Percentiles rank a stretch among this genome's conserved stretches.
phyloP scores from a whole-genome alignment of 2,888 invertebrate species.

The Lacanobia oleracea region DNA sequence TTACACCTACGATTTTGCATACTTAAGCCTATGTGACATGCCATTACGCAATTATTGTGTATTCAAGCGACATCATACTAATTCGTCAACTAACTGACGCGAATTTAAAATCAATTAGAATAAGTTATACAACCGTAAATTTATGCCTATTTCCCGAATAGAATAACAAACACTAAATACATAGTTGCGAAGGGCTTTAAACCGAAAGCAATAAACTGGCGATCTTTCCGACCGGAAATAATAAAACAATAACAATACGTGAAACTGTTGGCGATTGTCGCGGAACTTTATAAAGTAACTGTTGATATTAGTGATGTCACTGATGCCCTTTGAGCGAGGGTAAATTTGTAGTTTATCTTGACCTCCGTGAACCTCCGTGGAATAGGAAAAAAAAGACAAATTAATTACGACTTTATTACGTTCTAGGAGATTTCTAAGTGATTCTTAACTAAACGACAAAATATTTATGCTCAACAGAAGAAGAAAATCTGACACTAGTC shows the following conservation, averaged over 20 bases:
- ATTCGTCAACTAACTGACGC: conserved; percentile 17
- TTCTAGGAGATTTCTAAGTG: no score
- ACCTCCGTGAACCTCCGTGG: no score
- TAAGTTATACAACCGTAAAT: conserved; percentile 26
- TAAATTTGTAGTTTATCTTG: background rate
- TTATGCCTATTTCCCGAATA: background rate
- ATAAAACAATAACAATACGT: conserved; percentile 75
- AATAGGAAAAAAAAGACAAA: no score
- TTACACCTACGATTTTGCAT: background rate
- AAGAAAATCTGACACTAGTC: no score
- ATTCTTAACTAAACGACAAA: no score
- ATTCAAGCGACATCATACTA: conserved; percentile 27
- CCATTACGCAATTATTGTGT: background rate
- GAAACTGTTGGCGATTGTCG: conserved; percentile 70
- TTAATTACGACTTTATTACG: no score
- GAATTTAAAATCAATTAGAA: conserved; percentile 34
- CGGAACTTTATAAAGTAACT: conserved; percentile 57
- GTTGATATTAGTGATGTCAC: conserved; percentile 36
- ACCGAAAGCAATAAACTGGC: conserved; percentile 73
- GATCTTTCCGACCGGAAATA: conserved; percentile 79
- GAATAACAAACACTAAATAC: conserved; percentile 61
- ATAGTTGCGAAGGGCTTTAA: conserved; percentile 67
- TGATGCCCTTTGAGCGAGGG: background rate
- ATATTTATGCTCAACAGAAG: no score
- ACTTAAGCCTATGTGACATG: background rate